These are phyloP conservation scores for Cosmopolites sordidus DNA, from an alignment of 2,888 invertebrate species.

Conservation along the genomic window DNA sequence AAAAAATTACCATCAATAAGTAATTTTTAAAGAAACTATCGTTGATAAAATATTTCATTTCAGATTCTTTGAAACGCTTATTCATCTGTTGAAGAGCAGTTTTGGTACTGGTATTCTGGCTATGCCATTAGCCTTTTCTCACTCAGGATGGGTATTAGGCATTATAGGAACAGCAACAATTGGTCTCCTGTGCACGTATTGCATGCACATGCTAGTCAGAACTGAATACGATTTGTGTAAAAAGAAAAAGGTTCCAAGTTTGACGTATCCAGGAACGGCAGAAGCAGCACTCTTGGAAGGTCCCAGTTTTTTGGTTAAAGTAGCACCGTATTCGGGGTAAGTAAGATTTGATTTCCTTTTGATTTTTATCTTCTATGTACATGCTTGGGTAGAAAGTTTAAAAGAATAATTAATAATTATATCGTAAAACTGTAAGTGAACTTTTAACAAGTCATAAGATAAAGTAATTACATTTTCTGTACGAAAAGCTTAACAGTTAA, in stretches of 20 bases:
- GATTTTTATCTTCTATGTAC: background rate
- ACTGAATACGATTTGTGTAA: constrained; percentile 62
- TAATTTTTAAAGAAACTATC: too few relatives aligned
- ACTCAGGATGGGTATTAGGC: constrained; percentile 80
- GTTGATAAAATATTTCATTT: too few relatives aligned
- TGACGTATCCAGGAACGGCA: constrained; percentile 79
- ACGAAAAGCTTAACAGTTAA: too few relatives aligned
- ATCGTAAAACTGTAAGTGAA: too few relatives aligned
- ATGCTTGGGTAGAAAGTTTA: background rate
- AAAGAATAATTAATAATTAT: too few relatives aligned
- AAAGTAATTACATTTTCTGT: too few relatives aligned
- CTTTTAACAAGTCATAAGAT: too few relatives aligned
- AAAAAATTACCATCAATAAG: too few relatives aligned
- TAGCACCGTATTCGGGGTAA: constrained; percentile 66
- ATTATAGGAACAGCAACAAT: constrained; percentile 75
- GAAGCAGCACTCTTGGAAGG: constrained; percentile 75
- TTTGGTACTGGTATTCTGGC: constrained; percentile 89
- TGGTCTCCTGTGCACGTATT: constrained; percentile 87
- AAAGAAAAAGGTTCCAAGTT: constrained; percentile 50
- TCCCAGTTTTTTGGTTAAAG: constrained; percentile 60
- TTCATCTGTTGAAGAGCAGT: constrained; percentile 85
- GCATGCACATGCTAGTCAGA: constrained; percentile 82
- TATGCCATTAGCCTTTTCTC: constrained; percentile 81
- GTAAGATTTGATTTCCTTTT: constrained; percentile 30
- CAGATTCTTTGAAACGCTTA: constrained; percentile 75